phyloP scores from a whole-genome alignment of 2,888 invertebrate species.

The Scelioninae gen. 2 region DNA sequence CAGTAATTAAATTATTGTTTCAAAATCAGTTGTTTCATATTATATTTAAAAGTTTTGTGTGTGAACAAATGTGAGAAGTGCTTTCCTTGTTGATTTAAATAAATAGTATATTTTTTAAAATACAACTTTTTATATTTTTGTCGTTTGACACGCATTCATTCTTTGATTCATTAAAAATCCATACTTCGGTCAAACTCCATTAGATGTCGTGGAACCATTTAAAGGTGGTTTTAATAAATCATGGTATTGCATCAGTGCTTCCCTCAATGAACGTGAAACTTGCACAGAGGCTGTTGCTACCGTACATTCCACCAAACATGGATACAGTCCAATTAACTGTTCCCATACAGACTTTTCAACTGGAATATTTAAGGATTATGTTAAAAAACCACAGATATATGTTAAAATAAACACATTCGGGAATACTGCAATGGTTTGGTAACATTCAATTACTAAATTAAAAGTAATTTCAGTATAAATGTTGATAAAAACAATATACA shows the following conservation, averaged over 20 bases:
- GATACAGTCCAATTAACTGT: conserved; percentile 93
- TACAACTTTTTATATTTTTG: conserved; percentile 44
- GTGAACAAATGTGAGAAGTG: no score
- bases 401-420: no score
- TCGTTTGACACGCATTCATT: conserved; percentile 44
- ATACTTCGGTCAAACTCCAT: conserved; percentile 72
- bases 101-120: no score
- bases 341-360: conserved; percentile 95
- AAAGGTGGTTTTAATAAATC: conserved; percentile 84
- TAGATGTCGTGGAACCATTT: conserved; percentile 67
- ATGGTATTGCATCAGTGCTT: conserved; percentile 91
- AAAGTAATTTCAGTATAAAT: no score
- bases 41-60: no score
- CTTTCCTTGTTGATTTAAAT: no score
- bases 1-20: no score
- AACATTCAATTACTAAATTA: no score
- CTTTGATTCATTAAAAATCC: conserved; percentile 62
- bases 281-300: conserved; percentile 85
- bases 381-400: neutral
- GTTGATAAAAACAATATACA: no score
- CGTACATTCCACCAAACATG: conserved; percentile 90
- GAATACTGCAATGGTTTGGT: no score
- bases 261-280: conserved; percentile 86
- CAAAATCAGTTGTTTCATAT: no score
- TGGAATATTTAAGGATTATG: conserved; percentile 69